A percentile compares a stretch with the other conserved stretches of the same genome.
These are phyloP conservation scores for Xestia sexstrigata DNA, from an alignment of 2,888 invertebrate genomes.

Conservation along the genomic window DNA sequence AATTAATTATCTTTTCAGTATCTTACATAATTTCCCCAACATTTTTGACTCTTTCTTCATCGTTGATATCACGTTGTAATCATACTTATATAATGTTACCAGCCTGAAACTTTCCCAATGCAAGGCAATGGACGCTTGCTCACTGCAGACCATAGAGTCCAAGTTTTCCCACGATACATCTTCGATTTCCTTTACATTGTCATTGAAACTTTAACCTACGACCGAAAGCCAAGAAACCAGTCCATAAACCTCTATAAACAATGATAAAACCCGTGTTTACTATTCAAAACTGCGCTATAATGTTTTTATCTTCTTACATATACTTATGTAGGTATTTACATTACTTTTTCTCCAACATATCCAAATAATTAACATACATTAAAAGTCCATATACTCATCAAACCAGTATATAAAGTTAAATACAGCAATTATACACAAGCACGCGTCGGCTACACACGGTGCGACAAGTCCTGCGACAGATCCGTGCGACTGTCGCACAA, in stretches of 20 bases:
- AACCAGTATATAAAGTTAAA: conserved; percentile 28
- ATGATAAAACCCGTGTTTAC: background rate
- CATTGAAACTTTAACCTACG: conserved; percentile 18
- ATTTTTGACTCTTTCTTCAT: background rate
- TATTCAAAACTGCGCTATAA: background rate
- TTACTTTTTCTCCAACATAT: conserved; percentile 25
- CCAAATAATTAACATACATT: conserved; percentile 1
- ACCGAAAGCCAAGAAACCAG: conserved; percentile 9
- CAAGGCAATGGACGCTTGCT: background rate
- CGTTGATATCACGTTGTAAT: background rate
- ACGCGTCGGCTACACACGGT: conserved; percentile 16
- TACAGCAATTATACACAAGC: conserved; percentile 46
- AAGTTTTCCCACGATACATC: conserved; percentile 25
- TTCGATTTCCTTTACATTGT: conserved; percentile 9
- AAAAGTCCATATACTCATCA: conserved; percentile 19
- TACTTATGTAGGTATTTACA: too few relatives aligned
- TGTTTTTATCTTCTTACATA: conserved; percentile 10
- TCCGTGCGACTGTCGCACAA: conserved; percentile 56
- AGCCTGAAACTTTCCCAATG: background rate
- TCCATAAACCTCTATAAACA: background rate
- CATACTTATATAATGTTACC: background rate
- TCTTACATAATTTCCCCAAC: background rate
- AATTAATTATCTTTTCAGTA: background rate
- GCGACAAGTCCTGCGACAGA: conserved; percentile 47
- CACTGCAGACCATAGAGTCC: background rate